Evolutionary conservation across 64 coral and sea anemone genomes (phyloP), one percentile per base, ranked within the genome.

Genomic region (Dendrophyllia cribrosa): DNA sequence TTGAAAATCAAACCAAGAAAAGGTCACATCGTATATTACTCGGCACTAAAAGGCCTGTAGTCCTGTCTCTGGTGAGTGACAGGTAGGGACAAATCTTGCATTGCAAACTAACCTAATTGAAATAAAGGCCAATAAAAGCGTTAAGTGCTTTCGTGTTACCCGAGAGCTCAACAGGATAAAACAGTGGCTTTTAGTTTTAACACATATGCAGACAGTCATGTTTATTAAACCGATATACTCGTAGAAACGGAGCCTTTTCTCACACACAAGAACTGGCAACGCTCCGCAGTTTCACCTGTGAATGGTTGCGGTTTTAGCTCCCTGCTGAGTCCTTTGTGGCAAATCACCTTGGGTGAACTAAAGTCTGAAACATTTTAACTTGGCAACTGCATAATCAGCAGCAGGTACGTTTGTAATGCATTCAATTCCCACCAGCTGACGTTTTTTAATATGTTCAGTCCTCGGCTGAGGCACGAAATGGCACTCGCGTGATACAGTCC

Each of bases 71-170:
- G 12, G 53, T 56, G 7, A 56, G 61, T 64, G 61, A 64, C 12
- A 64, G 4, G 14, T 64, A 13, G 13, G 19, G 43, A 4, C 26
- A 75, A 50, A 75, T 24, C 22, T 76, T 76, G 14, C 74, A 22
- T 9, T 24, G n/a, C 20, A 69, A 50, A 64, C 61, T 6, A 80
- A 22, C n/a, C 77, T 84, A 67, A 84, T 84, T 84, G 20, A 66
- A 83, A 23, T 84, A n/a, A 11, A 68, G 43, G 19, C 17, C 34
- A 84, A 84, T 67, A 84, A 67, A 22, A 65, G 34, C 55, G 23
- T 66, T 68, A 67, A 84, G 80, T 20, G 80, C 62, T 66, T 26
- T 68, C 80, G 50, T 44, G 80, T 84, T 67, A 84, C 61, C 44
- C 61, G 80, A 84, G 62, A 63, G 26, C 11, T 45, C 25, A 44